Base-by-base conservation (phyloP, 2,888 invertebrate species). In the Allophyes oxyacanthae region DNA sequence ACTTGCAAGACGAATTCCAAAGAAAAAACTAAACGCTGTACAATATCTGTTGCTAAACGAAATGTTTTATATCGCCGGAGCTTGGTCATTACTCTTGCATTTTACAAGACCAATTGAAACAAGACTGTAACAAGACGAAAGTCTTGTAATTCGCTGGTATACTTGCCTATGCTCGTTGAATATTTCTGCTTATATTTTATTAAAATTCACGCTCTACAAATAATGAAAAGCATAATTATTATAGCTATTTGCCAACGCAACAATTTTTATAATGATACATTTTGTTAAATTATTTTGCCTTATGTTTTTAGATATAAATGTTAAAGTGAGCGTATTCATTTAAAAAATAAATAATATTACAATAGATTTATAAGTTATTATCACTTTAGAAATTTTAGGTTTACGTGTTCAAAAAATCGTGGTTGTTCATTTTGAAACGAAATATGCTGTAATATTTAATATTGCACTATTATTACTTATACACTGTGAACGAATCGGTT, bases 71-170 rank as follows among this genome's bases (percentile, higher is more conserved):
- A 44, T 57, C 41, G 53, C 65, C 44, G 43, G 11, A 62, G 26
- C 69, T 72, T 70, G 49, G 57, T 57, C 42, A 54, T 49, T 64
- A 44, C 66, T 55, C 13, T 46, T 44, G 46, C 25, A 59, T 37
- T 43, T 57, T 49, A 53, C 54, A 72, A 69, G 64, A 66, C 61
- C 50, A 64, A 72, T 68, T 51, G 53, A 66, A 70, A 73, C 34
- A 73, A 76, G 72, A 46, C 56, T 69, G 62, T 57, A n/a, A 67
- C 13, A 40, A 46, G 33, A 44, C 10, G 10, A 20, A n/a, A 37
- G 9, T 41, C 38, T 33, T 43, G 11, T 36, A 38, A 41, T 52
- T 38, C 8, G 44, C 56, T 51, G 15, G 13, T 11, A 51, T 45
- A 33, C 52, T 64, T 60, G 64, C 45, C 57, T n/a, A 36, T 26